Conservation (phyloP, 2,797 vertebrate genomes). For the Dromococcyx pavoninus region DNA sequence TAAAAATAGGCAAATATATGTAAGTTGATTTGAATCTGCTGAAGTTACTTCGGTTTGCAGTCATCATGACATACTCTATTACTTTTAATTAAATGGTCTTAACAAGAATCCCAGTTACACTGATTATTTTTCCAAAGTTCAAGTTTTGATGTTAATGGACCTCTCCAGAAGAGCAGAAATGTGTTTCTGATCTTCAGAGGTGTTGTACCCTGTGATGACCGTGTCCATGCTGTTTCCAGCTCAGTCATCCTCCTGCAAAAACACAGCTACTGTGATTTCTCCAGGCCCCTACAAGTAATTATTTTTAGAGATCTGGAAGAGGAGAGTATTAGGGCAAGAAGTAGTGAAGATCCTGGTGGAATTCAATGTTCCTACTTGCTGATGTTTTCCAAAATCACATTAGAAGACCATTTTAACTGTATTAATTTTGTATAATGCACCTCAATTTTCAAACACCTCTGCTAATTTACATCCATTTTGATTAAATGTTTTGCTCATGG, state of each 20-base stretch:
- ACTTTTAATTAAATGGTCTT: background rate
- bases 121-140: background rate
- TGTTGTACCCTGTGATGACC: background rate
- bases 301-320: background rate
- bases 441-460: background rate
- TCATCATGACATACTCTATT: background rate
- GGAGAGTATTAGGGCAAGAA: background rate
- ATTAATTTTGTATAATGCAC: background rate
- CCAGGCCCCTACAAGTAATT: background rate
- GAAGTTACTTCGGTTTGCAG: background rate
- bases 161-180: background rate
- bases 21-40: background rate
- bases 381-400: background rate
- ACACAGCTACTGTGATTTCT: background rate
- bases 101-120: background rate
- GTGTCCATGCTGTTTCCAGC: background rate
- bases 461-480: conserved; percentile 12
- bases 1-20: background rate
- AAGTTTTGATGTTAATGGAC: background rate
- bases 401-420: background rate
- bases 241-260: background rate
- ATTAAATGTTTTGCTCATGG: background rate
- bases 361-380: background rate
- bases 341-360: background rate
- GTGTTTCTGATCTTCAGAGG: background rate